Evolutionary conservation across 2,797 vertebrate species (phyloP), one percentile per base, ranked within the genome.

Genomic region (Spinus olivaceus): DNA sequence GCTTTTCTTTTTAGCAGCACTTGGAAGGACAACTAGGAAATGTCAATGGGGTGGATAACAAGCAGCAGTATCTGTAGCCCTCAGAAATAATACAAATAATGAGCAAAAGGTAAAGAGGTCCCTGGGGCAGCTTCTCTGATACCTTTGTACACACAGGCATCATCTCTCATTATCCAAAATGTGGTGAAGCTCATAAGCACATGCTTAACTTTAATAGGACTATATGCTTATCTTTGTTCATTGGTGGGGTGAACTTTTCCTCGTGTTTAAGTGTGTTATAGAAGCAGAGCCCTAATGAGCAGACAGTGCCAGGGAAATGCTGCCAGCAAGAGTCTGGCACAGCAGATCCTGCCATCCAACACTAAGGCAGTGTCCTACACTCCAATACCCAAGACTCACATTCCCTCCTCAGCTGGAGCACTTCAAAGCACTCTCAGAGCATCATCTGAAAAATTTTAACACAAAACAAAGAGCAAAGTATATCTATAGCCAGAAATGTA

Each of bases 271-370:
- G 67, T 24, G 49, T 74, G 59, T 74, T 94, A 41, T 61, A 89
- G 91, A 96, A 92, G 65, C 70, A 90, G 78, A 92, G 88, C 71
- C 83, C 88, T 95, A 97, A 94, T 92, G 95, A 95, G 95, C 93
- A 90, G 94, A 33, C n/a, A 78, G 93, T 88, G 94, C 95, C 90
- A 92, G 80, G 81, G n/a, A 88, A 95, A 80, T 24, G 57, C 67
- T 95, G 94, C 90, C 96, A 97, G 86, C 72, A 84, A 77, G 44
- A 77, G 44, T 33, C 46, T 93, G 93, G 95, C 92, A 71, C 53
- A 56, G 63, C 73, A 71, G 60, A 77, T 69, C 64, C 72, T 88
- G 76, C 82, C 63, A 67, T 91, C 84, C 89, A 82, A 76, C 67
- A 74, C 12, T 2, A 88, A 77, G 84, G 59, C 91, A 86, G 76